Base-by-base conservation (phyloP, 2,113 vertebrate species). In the Epinephelus cyanopodus region DNA sequence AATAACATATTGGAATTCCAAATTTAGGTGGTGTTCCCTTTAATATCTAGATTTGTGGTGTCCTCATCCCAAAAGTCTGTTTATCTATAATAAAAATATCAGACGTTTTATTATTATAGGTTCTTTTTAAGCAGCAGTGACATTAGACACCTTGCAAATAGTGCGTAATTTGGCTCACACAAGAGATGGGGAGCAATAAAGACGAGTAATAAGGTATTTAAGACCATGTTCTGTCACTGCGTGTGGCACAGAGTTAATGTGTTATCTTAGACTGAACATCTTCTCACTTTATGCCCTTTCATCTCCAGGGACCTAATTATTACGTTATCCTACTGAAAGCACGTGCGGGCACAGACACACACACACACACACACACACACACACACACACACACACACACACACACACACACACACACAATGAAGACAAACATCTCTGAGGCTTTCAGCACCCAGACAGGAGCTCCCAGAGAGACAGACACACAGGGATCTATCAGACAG, bases 261-360 rank as follows among this genome's bases (percentile, higher is more conserved):
- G 48, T 74, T 70, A 67, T 76, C 74, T 88, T 21, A 67, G 61
- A 79, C 9, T 62, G 42, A 84, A 77, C 39, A 69, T 86, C 85
- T 80, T 86, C 68, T 63, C 47, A 60, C 75, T 88, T 79, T 67
- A 85, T 74, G 61, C 67, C 45, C 6, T 79, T 85, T 84, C 54
- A 71, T 90, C 89, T 87, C 79, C 27, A 21, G 84, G 74, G 87
- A 82, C 37, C 86, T 85, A 77, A 92, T 92, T 89, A 93, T 82
- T 54, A 87, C 66, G 73, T 67, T 29, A 77, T 82, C 54, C 58
- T 25, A 57, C 53, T 72, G 62, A 74, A 82, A 67, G 70, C 64
- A 67, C 17, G 25, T 48, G 52, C 63, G 12, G 54, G 3, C 33
- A 18, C 60, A 48, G 25, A 45, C 73, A 68, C 45, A 61, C 13